Evolutionary conservation across 2,888 invertebrate species (phyloP), one percentile per base, ranked within the genome.

Genomic region (Bursaphelenchus okinawaensis): DNA sequence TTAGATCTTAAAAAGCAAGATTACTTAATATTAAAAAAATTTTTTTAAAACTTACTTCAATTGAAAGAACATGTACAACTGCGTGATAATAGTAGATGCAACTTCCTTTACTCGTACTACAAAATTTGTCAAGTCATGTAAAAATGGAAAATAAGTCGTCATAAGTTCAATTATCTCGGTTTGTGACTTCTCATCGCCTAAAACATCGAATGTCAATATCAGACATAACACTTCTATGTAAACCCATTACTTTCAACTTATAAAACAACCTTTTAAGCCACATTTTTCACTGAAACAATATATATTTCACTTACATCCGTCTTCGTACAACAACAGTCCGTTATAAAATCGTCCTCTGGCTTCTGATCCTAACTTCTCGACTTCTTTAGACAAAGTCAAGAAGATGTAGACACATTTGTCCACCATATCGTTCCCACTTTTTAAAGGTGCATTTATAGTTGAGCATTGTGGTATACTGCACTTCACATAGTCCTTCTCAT

Each of bases 311-410:
- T 50, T 67, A 85, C 84, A 80, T n/a, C n/a, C n/a, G 27, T 65
- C 88, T 85, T 89, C 89, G 85, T 89, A 89, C 62, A 87, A 86
- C 63, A 89, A 84, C 74, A 90, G 83, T 65, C 87, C 87, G 67
- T 85, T 84, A 74, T 87, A 89, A 83, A 85, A 86, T 73, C 84
- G 84, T 65, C 86, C 85, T 71, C 86, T 86, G 8, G 90, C 89
- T 83, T 90, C 89, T 62, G 85, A 84, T 75, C 88, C 87, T 19
- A 93, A 85, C 61, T 86, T 83, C 62, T 87, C 85, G 66, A 91
- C 88, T 85, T 93, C 93, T 73, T 88, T 86, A 83, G 90, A 91
- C 1, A 92, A 85, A 8, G 90, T 88, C 19, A 89, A 88, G 66
- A 93, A 87, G 0, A 91, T 90, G 52, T 89, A 88, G 8, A 93